These are phyloP conservation scores for Periplaneta americana DNA, from an alignment of 1,140 invertebrate genomes.

Conservation along the genomic window DNA sequence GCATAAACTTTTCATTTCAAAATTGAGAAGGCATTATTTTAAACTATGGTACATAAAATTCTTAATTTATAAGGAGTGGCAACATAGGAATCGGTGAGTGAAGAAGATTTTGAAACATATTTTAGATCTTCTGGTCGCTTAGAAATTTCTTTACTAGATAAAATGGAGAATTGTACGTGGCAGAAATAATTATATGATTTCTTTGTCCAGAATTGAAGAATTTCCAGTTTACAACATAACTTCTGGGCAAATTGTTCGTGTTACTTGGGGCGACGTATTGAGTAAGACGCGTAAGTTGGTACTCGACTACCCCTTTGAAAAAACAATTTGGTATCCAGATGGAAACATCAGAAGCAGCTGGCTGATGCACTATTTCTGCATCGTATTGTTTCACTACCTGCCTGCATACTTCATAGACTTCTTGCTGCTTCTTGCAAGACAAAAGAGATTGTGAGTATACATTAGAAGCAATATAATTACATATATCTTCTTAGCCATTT, in stretches of 20 bases:
- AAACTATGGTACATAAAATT: no score
- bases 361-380: slow-evolving; percentile 56
- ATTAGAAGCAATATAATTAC: no score
- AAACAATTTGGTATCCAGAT: slow-evolving; percentile 74
- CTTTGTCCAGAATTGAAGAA: slow-evolving; percentile 29
- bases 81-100: no score
- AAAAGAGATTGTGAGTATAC: slow-evolving; percentile 72
- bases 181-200: background rate
- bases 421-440: slow-evolving; percentile 56
- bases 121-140: no score
- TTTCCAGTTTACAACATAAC: slow-evolving; percentile 50
- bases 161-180: no score
- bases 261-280: slow-evolving; percentile 51
- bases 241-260: slow-evolving; percentile 47
- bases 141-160: no score
- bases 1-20: no score
- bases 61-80: no score
- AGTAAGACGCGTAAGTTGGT: slow-evolving; percentile 29
- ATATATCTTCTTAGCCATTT: no score
- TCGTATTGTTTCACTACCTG: slow-evolving; percentile 70
- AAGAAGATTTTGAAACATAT: no score
- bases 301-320: slow-evolving; percentile 40
- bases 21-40: no score
- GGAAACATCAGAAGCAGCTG: slow-evolving; percentile 65
- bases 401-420: slow-evolving; percentile 77